Evolutionary conservation across 2,797 vertebrate genomes (phyloP).

Genomic region (Anguilla anguilla): DNA sequence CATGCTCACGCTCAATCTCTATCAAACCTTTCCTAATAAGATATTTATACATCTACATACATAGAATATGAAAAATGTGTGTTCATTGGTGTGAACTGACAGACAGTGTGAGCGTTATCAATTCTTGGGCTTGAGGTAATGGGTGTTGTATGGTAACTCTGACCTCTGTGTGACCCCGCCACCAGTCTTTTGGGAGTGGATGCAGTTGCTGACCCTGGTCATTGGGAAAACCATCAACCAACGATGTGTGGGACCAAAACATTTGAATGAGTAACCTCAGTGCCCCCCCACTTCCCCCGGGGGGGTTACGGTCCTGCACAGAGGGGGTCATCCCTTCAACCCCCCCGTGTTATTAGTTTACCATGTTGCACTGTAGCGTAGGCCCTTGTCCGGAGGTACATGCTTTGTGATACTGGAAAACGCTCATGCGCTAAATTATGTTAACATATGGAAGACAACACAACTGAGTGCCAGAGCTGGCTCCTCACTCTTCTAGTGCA

Average conservation of each 20-base stretch:
- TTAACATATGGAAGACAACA: background rate
- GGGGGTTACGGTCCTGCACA: background rate
- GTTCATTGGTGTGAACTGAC: background rate
- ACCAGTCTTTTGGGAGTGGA: conserved; percentile 6
- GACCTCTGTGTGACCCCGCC: conserved; percentile 60
- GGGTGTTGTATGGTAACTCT: conserved; percentile 26
- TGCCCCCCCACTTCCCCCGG: conserved; percentile 53
- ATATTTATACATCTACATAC: background rate
- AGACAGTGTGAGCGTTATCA: background rate
- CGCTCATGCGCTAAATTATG: conserved; percentile 3
- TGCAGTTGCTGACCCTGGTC: conserved; percentile 57
- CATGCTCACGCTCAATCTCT: background rate
- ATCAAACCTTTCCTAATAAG: background rate
- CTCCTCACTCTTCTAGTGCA: background rate
- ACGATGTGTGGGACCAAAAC: conserved; percentile 61
- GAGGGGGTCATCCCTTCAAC: conserved; percentile 58
- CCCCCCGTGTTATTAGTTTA: conserved; percentile 33
- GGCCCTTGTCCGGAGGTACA: conserved; percentile 10
- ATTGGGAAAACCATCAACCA: conserved; percentile 61
- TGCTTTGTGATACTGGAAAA: conserved; percentile 17
- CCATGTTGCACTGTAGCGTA: conserved; percentile 16
- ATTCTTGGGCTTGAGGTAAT: background rate
- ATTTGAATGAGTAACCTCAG: conserved; percentile 66
- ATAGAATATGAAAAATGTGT: background rate
- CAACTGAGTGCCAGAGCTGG: background rate